phyloP scores from a whole-genome alignment of 2,888 invertebrate genomes.

The Endomychus coccineus region DNA sequence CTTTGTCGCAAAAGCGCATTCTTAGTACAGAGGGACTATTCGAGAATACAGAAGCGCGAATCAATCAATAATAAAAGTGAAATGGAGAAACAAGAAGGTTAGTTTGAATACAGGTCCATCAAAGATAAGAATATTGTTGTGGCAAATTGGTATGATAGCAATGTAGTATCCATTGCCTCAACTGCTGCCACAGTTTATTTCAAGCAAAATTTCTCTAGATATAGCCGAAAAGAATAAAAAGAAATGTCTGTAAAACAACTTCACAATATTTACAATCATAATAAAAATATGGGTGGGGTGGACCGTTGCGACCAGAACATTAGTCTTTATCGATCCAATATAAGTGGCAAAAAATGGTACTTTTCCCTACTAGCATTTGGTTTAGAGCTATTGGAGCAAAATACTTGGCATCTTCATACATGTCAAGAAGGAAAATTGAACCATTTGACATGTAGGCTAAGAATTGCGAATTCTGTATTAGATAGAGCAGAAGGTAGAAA shows the following conservation, averaged over 20 bases:
- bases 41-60: slow-evolving; percentile 1
- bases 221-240: slow-evolving; percentile 6
- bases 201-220: not conserved
- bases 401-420: slow-evolving; percentile 8
- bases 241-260: slow-evolving; percentile 4
- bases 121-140: slow-evolving; percentile 6
- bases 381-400: slow-evolving; percentile 3
- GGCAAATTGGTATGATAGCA: slow-evolving; percentile 8
- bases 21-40: not conserved
- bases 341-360: slow-evolving; percentile 8
- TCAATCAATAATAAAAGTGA: slow-evolving; percentile 3
- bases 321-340: slow-evolving; percentile 4
- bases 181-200: slow-evolving; percentile 2
- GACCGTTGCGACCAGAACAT: slow-evolving; percentile 8
- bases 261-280: slow-evolving; percentile 6
- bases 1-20: slow-evolving; percentile 2
- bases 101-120: slow-evolving; percentile 7
- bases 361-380: slow-evolving; percentile 4
- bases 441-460: slow-evolving; percentile 4
- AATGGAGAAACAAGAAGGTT: slow-evolving; percentile 5
- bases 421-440: slow-evolving; percentile 4
- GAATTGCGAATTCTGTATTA: no score
- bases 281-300: slow-evolving; percentile 7
- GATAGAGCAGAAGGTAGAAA: no score
- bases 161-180: slow-evolving; percentile 9